These are phyloP conservation scores for Psilopogon haemacephalus DNA, from an alignment of 2,113 vertebrate genomes.

Conservation along the genomic window DNA sequence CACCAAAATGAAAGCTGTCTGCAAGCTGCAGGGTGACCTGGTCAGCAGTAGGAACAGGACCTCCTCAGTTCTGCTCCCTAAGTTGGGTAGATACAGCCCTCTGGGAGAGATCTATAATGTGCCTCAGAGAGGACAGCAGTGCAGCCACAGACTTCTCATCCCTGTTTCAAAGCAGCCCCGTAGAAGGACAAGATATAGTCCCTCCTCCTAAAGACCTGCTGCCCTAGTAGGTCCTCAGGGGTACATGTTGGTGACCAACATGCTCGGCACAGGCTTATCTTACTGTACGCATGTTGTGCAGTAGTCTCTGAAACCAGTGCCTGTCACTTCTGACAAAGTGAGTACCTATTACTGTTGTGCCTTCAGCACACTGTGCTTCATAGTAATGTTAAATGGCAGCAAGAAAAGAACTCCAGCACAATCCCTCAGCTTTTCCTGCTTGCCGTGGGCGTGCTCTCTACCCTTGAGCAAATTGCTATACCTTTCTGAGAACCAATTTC, in stretches of 20 bases:
- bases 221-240: neutral
- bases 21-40: neutral
- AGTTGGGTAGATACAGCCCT: neutral
- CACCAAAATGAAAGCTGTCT: neutral
- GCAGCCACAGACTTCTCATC: neutral
- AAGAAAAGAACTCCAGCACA: neutral
- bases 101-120: neutral
- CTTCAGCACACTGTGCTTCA: neutral
- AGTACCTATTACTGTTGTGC: fast-evolving
- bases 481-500: slow-evolving; percentile 24
- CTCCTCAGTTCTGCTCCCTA: neutral
- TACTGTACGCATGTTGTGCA: fast-evolving
- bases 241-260: fast-evolving
- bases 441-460: neutral
- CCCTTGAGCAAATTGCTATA: slow-evolving; percentile 13
- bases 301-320: neutral
- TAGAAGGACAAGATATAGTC: neutral
- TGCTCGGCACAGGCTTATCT: neutral
- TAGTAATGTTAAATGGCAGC: neutral
- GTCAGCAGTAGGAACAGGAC: neutral
- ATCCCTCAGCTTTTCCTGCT: neutral
- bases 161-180: neutral
- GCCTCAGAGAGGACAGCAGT: fast-evolving
- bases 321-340: neutral
- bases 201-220: neutral